These are phyloP conservation scores for Archips xylosteana DNA, from an alignment of 2,888 invertebrate species.

Conservation along the genomic window DNA sequence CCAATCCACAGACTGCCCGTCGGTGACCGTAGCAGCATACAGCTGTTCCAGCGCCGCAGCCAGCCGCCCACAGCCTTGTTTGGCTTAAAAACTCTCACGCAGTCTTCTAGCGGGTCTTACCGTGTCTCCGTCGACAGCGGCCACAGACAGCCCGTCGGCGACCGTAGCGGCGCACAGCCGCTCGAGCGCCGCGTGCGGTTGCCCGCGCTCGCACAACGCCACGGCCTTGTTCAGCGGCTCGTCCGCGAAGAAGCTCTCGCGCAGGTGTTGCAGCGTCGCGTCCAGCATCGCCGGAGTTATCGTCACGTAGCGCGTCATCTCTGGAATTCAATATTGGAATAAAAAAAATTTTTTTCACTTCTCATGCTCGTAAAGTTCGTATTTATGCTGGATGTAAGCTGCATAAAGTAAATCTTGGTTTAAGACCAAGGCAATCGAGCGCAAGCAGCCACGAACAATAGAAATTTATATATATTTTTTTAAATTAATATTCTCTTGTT, in stretches of 20 bases:
- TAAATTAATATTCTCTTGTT: too few relatives aligned
- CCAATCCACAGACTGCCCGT: too few relatives aligned
- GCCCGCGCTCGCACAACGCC: slow-evolving; percentile 89
- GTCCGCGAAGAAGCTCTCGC: slow-evolving; percentile 92
- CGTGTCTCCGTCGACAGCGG: slow-evolving; percentile 87
- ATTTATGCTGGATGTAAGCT: too few relatives aligned
- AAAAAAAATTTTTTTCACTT: too few relatives aligned
- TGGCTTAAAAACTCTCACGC: slow-evolving; percentile 91
- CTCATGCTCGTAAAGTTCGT: too few relatives aligned
- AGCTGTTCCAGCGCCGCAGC: slow-evolving; percentile 90
- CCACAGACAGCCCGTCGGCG: slow-evolving; percentile 90
- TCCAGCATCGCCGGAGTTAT: slow-evolving; percentile 76
- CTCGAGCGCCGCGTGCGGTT: slow-evolving; percentile 90
- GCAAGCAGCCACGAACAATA: too few relatives aligned
- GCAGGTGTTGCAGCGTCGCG: slow-evolving; percentile 89
- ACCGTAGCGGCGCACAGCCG: slow-evolving; percentile 90
- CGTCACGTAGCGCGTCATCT: slow-evolving; percentile 66
- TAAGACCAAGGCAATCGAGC: too few relatives aligned
- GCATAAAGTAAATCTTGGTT: too few relatives aligned
- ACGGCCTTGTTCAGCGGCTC: slow-evolving; percentile 93
- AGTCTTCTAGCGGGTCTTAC: slow-evolving; percentile 76
- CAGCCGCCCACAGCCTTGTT: too few relatives aligned
- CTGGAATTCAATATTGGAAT: slow-evolving; percentile 44
- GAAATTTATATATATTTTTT: too few relatives aligned
- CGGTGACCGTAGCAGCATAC: slow-evolving; percentile 89